Evolutionary conservation across 2,888 invertebrate species (phyloP).

Genomic region (Darwinula stevensoni): DNA sequence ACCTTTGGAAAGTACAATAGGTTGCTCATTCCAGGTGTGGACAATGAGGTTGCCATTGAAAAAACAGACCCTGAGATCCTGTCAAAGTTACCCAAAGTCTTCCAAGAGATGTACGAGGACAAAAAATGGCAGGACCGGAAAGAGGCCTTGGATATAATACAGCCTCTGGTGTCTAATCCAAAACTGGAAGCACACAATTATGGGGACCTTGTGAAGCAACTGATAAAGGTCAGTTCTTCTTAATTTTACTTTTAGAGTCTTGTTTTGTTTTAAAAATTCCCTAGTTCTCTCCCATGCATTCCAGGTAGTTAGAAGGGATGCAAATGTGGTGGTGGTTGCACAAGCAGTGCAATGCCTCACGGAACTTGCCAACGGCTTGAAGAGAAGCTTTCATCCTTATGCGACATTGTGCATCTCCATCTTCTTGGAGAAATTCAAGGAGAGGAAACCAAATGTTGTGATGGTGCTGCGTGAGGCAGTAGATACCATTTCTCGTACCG

Average conservation of each 20-base stretch:
- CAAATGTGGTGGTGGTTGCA: conserved; percentile 74
- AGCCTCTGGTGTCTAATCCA: conserved; percentile 38
- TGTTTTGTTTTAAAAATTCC: too few species aligned
- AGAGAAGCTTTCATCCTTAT: conserved; percentile 59
- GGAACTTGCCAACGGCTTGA: conserved; percentile 49
- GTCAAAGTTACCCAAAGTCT: too few species aligned
- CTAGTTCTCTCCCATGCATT: too few species aligned
- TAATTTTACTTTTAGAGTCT: too few species aligned
- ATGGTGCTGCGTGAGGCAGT: conserved; percentile 55
- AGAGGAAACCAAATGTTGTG: conserved; percentile 78
- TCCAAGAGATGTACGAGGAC: too few species aligned
- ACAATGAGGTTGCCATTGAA: too few species aligned
- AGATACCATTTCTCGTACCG: conserved; percentile 53
- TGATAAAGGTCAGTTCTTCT: conserved; percentile 47
- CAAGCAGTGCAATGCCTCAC: conserved; percentile 53
- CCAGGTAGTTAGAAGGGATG: conserved; percentile 67
- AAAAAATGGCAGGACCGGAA: too few species aligned
- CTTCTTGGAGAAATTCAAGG: conserved; percentile 82
- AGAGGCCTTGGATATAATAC: conserved; percentile 38
- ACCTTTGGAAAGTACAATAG: too few species aligned
- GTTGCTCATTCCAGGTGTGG: too few species aligned
- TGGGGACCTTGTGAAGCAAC: conserved; percentile 50
- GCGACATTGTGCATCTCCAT: conserved; percentile 41
- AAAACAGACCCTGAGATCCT: too few species aligned
- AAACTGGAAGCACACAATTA: conserved; percentile 77